Evolutionary conservation across 2,888 invertebrate species (phyloP), one percentile per base, ranked within the genome.

Genomic region (Volucella zonaria): DNA sequence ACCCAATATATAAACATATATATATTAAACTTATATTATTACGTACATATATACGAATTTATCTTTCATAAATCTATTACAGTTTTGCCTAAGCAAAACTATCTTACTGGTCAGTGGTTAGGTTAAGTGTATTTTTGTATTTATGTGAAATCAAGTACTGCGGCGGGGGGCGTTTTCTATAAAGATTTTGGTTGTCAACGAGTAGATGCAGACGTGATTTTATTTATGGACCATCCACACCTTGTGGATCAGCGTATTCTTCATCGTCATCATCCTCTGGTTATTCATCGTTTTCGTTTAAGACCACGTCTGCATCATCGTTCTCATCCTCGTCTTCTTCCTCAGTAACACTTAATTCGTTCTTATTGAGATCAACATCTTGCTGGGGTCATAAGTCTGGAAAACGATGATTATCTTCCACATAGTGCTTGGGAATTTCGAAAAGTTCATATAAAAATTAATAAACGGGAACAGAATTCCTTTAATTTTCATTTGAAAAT

Each of bases 391-490:
- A 91, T 91, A 91, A 91, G 64, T 91, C 91, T 15, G 91, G 91
- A 80, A 91, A 91, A 12, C 91, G 91, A 87, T 95, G 94, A 59
- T 96, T 96, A 92, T 97, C 97, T 92, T 98, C 97, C 88, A 94
- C 93, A 92, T 96, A 99, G 90, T 96, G 95, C 67, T 94, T 93
- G 11, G 99, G 98, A 89, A 98, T 95, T 90, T 95, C 93, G 92
- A 99, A 99, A 88, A 97, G 92, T 85, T 95, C 94, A 70, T 95
- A n/a, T n/a, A n/a, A n/a, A n/a, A n/a, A n/a, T n/a, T n/a, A n/a
- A n/a, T n/a, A n/a, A n/a, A n/a, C n/a, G n/a, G n/a, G n/a, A n/a
- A n/a, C n/a, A n/a, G n/a, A n/a, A n/a, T n/a, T n/a, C n/a, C n/a
- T n/a, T n/a, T n/a, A n/a, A n/a, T n/a, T n/a, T n/a, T n/a, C n/a